A percentile compares a stretch with the other conserved stretches of the same genome.
Conservation (phyloP, 2,797 vertebrate species). For the Bradypodion pumilum region DNA sequence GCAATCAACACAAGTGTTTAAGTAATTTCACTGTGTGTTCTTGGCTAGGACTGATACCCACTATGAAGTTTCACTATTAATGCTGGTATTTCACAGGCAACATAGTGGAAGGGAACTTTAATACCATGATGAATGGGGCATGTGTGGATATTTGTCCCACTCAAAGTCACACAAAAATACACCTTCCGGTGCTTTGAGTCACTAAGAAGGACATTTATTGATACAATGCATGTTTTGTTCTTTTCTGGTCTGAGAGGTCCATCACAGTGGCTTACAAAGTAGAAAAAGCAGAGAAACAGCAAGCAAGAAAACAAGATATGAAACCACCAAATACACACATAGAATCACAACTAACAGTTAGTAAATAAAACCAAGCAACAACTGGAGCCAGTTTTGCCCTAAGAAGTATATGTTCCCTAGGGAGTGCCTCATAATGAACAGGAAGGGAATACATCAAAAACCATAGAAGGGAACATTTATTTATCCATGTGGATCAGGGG, state of each 20-base stretch:
- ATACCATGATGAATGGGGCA: neutral
- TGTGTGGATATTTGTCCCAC: neutral
- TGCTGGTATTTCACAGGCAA: neutral
- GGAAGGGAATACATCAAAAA: slow-evolving; percentile 56
- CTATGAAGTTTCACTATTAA: neutral
- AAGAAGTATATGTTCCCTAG: slow-evolving; percentile 39
- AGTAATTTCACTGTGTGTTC: neutral
- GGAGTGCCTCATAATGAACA: slow-evolving; percentile 46
- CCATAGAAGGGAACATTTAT: slow-evolving; percentile 37
- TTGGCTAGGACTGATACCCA: neutral
- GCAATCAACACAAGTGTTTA: slow-evolving; percentile 19
- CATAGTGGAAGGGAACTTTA: neutral
- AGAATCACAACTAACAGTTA: neutral
- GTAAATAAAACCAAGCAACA: neutral
- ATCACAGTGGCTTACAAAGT: neutral
- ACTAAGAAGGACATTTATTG: slow-evolving; percentile 4
- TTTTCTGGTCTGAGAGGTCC: neutral
- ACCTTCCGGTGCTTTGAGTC: slow-evolving; percentile 14
- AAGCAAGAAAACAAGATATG: neutral
- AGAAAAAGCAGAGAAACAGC: neutral
- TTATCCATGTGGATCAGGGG: slow-evolving; percentile 1
- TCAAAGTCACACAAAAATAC: too few relatives aligned
- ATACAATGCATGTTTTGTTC: neutral
- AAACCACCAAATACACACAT: neutral
- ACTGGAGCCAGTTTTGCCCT: slow-evolving; percentile 1